Evolutionary conservation across 1,140 invertebrate genomes (phyloP).

Genomic region (Cyclina sinensis): DNA sequence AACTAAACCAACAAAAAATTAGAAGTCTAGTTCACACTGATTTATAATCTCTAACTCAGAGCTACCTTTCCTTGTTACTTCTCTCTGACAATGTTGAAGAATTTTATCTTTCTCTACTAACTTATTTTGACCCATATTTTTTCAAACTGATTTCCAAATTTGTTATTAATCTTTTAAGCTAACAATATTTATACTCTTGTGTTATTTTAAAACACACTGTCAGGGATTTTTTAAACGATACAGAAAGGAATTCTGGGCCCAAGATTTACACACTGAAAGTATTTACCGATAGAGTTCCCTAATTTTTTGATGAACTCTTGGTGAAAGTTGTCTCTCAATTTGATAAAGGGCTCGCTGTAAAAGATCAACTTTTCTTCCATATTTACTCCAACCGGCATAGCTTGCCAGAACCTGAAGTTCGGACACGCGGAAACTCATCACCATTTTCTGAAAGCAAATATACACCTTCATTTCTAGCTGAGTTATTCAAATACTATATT

Average conservation of each 20-base stretch:
- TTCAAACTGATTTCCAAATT: no score
- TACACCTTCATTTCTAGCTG: neutral
- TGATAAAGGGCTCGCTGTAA: constrained; percentile 92
- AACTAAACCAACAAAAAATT: neutral
- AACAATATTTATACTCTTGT: no score
- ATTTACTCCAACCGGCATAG: constrained; percentile 94
- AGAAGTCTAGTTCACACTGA: neutral
- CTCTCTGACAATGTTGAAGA: no score
- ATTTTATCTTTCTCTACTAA: no score
- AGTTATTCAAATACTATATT: constrained; percentile 44
- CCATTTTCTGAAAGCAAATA: constrained; percentile 89
- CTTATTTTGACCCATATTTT: no score
- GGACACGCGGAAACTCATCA: constrained; percentile 94
- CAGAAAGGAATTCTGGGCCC: neutral
- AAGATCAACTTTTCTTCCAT: constrained; percentile 95
- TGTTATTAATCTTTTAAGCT: no score
- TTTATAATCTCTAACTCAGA: neutral
- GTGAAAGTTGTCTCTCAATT: constrained; percentile 91
- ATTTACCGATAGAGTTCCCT: constrained; percentile 91
- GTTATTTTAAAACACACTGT: no score
- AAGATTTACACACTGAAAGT: neutral
- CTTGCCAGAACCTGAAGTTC: constrained; percentile 94
- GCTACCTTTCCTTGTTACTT: neutral
- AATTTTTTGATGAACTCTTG: constrained; percentile 92
- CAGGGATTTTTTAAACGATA: neutral